Evolutionary conservation across 1,140 invertebrate genomes (phyloP), one percentile per base, ranked within the genome.

Genomic region (Leguminivora glycinivorella): DNA sequence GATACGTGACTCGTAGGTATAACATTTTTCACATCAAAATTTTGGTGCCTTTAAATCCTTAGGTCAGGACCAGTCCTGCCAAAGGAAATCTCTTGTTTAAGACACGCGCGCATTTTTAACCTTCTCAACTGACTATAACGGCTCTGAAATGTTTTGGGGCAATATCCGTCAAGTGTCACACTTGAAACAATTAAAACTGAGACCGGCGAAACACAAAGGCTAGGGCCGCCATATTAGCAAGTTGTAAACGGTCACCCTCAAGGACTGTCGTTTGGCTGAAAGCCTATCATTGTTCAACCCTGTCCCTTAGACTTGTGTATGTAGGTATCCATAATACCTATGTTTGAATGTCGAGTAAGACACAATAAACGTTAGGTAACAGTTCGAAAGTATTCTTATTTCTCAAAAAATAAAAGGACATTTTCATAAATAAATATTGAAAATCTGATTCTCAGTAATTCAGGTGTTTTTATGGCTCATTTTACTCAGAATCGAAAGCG

Each of bases 201-300:
- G 19, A 14, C 17, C 43, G n/a, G 0, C n/a, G 17, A 52, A 52
- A 4, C 47, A 52, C 47, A 22, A 52, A 52, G 47, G 47, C 47
- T 22, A 47, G 43, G 43, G 17, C 14, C 17, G 47, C 17, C 47
- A 52, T 52, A 52, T 52, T 52, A 52, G 47, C 19, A 52, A 52
- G 1, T 52, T 7, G 19, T 52, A 52, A 52, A 52, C 47, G 19
- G 47, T 52, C 47, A 9, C 17, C 10, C 34, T 38, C 47, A 52
- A 22, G 17, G 47, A 52, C 47, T 19, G 40, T 52, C 19, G 17
- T 52, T 9, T 52, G 43, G 14, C 43, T 47, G 47, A 52, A 52
- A 22, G 47, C 47, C 47, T 52, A 52, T 22, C 47, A 52, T 52
- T 52, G 47, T 52, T 52, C 47, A 52, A 52, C 47, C 47, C 47